phyloP scores from a whole-genome alignment of 2,113 vertebrate genomes.

The Pipa parva region DNA sequence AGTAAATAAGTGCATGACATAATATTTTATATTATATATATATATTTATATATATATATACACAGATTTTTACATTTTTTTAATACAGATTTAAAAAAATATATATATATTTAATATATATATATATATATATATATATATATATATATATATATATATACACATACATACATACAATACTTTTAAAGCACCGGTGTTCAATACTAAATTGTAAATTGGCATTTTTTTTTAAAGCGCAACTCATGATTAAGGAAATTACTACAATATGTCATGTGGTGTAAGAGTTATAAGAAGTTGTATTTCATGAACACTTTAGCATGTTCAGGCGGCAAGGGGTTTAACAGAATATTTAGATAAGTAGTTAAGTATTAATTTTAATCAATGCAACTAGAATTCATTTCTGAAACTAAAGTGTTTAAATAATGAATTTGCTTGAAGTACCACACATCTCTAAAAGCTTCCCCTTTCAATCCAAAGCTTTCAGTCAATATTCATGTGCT shows the following conservation, averaged over 20 bases:
- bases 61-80: too few relatives aligned
- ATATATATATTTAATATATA: neutral
- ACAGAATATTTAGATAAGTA: slow-evolving; percentile 23
- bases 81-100: too few relatives aligned
- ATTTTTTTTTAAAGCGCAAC: neutral
- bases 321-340: slow-evolving; percentile 4
- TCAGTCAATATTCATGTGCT: slow-evolving; percentile 60
- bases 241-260: neutral
- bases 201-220: neutral
- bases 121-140: neutral
- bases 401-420: slow-evolving; percentile 30
- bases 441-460: slow-evolving; percentile 28
- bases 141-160: neutral
- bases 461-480: slow-evolving; percentile 27
- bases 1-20: too few relatives aligned
- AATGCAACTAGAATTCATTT: slow-evolving; percentile 22
- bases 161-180: neutral
- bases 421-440: slow-evolving; percentile 36
- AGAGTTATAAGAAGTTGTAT: neutral
- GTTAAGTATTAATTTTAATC: slow-evolving; percentile 36
- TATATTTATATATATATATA: too few relatives aligned
- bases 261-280: neutral
- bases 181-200: neutral
- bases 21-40: too few relatives aligned
- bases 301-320: slow-evolving; percentile 5